Conservation (phyloP, 2,888 invertebrate genomes). For the Barypeithes pellucidus region DNA sequence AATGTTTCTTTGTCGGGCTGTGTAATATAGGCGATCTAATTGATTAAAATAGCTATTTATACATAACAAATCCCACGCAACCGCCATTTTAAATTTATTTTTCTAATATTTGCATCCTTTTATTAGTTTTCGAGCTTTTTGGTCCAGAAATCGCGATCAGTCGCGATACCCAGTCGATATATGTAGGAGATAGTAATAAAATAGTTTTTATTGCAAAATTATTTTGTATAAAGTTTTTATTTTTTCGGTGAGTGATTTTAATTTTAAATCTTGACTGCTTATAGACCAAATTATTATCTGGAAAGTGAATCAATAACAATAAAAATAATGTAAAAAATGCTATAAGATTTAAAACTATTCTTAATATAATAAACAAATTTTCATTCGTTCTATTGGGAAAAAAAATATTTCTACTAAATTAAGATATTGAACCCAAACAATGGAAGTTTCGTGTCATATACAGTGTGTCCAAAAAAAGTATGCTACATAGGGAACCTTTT, state of each 20-base stretch:
- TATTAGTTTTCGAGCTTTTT: slow-evolving; percentile 19
- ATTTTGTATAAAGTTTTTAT: not conserved
- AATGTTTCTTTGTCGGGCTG: not conserved
- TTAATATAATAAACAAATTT: too few species aligned
- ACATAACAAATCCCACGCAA: slow-evolving; percentile 41
- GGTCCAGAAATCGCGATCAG: slow-evolving; percentile 21
- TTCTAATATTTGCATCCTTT: slow-evolving; percentile 48
- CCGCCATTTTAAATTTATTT: slow-evolving; percentile 45
- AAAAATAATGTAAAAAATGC: too few species aligned
- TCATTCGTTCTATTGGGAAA: too few species aligned
- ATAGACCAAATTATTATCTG: too few species aligned
- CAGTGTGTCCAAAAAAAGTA: too few species aligned
- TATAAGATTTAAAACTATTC: too few species aligned
- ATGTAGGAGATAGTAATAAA: slow-evolving; percentile 13
- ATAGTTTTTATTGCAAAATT: not conserved
- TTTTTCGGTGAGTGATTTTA: not conserved
- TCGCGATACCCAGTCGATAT: slow-evolving; percentile 29
- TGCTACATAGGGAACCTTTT: too few species aligned
- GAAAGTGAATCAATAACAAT: too few species aligned
- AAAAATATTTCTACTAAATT: too few species aligned
- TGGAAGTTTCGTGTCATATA: too few species aligned
- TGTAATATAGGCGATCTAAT: slow-evolving; percentile 38
- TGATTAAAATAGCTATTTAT: slow-evolving; percentile 48
- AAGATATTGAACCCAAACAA: too few species aligned
- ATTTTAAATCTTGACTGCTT: too few species aligned